A percentile compares a stretch with the other conserved stretches of the same genome.
Evolutionary conservation across 2,797 vertebrate genomes (phyloP).

Genomic region (Dryobates pubescens): DNA sequence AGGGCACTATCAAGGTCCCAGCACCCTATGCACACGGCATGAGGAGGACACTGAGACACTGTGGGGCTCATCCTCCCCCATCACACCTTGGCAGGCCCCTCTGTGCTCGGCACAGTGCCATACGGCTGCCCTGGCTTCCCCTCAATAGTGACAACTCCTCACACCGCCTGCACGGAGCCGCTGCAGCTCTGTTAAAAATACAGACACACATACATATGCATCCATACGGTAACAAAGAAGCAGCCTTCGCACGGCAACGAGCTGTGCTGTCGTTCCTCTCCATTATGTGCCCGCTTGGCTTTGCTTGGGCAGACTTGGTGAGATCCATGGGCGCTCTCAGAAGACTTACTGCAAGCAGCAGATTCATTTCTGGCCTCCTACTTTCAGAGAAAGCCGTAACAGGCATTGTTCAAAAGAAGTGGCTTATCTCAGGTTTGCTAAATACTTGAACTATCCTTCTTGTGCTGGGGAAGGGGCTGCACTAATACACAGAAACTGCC

Average conservation of each 20-base stretch:
- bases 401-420: not conserved
- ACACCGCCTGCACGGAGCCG: not conserved
- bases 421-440: not conserved
- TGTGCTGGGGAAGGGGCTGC: conserved; percentile 9
- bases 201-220: not conserved
- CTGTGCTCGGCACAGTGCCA: rapidly evolving
- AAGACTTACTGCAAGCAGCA: not conserved
- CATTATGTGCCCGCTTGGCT: not conserved
- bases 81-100: not conserved
- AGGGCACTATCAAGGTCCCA: rapidly evolving
- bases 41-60: not conserved
- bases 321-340: not conserved
- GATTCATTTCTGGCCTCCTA: not conserved
- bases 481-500: not conserved
- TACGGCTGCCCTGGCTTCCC: not conserved
- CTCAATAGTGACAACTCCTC: not conserved
- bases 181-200: conserved; percentile 53
- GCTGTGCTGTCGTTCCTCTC: not conserved
- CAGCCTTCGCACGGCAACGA: not conserved
- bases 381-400: not conserved
- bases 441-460: not conserved
- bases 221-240: not conserved
- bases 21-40: rapidly evolving
- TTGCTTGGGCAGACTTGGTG: not conserved
- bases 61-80: not conserved